These are phyloP conservation scores for Andrena dorsata DNA, from an alignment of 2,888 invertebrate species.

Conservation along the genomic window DNA sequence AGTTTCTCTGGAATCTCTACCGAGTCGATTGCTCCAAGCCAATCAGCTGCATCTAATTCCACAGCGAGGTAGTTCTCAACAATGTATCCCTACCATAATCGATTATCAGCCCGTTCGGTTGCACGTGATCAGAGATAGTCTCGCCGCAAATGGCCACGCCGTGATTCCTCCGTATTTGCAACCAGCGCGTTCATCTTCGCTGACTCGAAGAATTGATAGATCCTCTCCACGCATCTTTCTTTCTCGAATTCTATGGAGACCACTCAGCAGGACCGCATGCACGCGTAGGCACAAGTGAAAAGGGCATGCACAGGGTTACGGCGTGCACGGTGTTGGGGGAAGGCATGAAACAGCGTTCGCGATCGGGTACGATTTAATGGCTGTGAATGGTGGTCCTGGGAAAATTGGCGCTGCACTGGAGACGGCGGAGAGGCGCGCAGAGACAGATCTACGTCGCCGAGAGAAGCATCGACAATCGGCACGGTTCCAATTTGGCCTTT, in stretches of 20 bases:
- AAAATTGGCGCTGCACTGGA: constrained; percentile 60
- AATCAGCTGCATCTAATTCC: too few relatives aligned
- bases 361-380: constrained; percentile 72
- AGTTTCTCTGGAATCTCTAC: too few relatives aligned
- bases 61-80: too few relatives aligned
- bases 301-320: constrained; percentile 4
- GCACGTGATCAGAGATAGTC: constrained; percentile 7
- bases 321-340: constrained; percentile 34
- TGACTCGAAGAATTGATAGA: neutral
- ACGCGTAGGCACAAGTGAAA: neutral
- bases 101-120: neutral
- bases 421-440: constrained; percentile 24
- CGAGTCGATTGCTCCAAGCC: too few relatives aligned
- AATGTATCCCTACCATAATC: neutral
- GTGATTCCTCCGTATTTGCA: neutral
- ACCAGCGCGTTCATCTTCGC: neutral
- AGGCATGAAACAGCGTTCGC: constrained; percentile 50
- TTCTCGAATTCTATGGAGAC: neutral
- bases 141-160: neutral
- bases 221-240: neutral
- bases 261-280: neutral
- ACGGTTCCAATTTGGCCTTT: constrained; percentile 76
- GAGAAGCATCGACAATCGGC: constrained; percentile 57
- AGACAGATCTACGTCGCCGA: constrained; percentile 37
- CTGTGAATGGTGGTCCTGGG: constrained; percentile 70